Evolutionary conservation across 1,140 invertebrate genomes (phyloP).

Genomic region (Papilio helenus): DNA sequence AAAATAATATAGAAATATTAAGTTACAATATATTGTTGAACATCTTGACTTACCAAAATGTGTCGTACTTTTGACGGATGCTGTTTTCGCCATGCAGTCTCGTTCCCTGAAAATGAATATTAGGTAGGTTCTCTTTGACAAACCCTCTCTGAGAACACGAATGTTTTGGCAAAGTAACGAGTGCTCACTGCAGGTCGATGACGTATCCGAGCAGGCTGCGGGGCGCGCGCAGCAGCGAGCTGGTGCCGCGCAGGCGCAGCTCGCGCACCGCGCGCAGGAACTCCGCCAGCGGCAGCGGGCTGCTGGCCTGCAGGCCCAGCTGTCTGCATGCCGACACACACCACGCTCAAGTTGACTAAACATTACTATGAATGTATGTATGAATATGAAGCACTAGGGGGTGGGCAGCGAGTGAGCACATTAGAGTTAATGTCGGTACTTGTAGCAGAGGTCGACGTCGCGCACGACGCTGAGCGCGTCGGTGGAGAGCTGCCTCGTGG

Average conservation of each 20-base stretch:
- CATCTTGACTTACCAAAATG: constrained; percentile 14
- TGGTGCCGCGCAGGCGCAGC: constrained; percentile 73
- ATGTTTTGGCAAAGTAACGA: background rate
- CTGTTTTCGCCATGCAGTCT: constrained; percentile 42
- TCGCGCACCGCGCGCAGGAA: constrained; percentile 75
- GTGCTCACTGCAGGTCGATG: constrained; percentile 59
- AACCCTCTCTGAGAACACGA: background rate
- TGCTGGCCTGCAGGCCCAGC: constrained; percentile 63
- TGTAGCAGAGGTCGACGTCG: constrained; percentile 61
- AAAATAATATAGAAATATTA: background rate
- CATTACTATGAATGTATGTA: background rate
- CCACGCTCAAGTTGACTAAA: background rate
- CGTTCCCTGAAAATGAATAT: constrained; percentile 44
- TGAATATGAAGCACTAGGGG: background rate
- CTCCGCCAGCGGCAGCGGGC: constrained; percentile 62
- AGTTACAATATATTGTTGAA: background rate
- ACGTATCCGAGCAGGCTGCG: constrained; percentile 56
- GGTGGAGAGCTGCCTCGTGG: constrained; percentile 53
- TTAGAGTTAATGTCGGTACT: constrained; percentile 41
- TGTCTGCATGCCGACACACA: constrained; percentile 47
- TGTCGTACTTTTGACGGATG: constrained; percentile 24
- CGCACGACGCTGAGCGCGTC: constrained; percentile 64
- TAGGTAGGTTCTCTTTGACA: background rate
- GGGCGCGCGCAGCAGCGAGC: constrained; percentile 67
- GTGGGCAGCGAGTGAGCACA: constrained; percentile 45